A percentile compares a stretch with the other conserved stretches of the same genome.
These are phyloP conservation scores for Varecia variegata DNA, from an alignment of 2,797 vertebrate species.

Conservation along the genomic window DNA sequence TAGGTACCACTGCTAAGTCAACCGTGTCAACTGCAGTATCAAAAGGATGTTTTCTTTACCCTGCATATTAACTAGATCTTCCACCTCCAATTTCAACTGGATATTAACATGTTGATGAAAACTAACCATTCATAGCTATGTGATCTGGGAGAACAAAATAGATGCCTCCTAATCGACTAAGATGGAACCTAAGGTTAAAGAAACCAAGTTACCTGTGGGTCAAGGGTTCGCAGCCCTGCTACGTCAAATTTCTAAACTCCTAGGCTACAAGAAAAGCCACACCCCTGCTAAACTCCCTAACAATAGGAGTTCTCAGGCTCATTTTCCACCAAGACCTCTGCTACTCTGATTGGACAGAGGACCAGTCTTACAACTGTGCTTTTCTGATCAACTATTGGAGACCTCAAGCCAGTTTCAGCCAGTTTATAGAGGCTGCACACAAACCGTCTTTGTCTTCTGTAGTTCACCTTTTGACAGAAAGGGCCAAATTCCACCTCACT, in stretches of 20 bases:
- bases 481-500: not conserved
- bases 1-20: not conserved
- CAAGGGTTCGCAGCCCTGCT: not conserved
- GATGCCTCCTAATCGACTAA: not conserved
- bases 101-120: not conserved
- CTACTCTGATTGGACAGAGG: not conserved
- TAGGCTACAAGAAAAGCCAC: not conserved
- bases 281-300: not conserved
- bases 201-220: not conserved
- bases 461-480: not conserved
- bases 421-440: not conserved
- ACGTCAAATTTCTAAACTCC: not conserved
- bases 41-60: not conserved
- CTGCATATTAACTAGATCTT: not conserved
- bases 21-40: not conserved
- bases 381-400: not conserved
- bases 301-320: not conserved
- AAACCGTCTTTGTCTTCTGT: not conserved
- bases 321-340: not conserved
- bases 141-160: not conserved
- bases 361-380: not conserved
- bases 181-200: not conserved
- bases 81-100: not conserved
- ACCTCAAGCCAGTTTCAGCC: not conserved
- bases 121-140: not conserved